Evolutionary conservation across 2,113 vertebrate genomes (phyloP), one percentile per base, ranked within the genome.

Genomic region (Isichthys henryi): DNA sequence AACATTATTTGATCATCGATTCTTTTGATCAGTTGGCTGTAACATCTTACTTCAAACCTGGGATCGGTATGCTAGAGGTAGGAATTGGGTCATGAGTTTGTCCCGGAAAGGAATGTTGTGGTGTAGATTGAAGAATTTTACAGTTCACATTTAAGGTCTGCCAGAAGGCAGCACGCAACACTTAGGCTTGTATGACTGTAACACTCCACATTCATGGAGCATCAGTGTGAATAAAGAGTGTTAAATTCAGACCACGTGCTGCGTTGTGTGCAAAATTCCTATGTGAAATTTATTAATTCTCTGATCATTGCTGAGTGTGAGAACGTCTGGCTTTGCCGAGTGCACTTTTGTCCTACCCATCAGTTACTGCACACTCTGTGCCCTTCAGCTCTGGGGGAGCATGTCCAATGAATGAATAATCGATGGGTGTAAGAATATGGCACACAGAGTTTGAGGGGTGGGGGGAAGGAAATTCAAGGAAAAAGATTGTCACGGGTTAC

Each of bases 11-110:
- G 6, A n/a, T n/a, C 10, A 84, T 48, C 19, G 45, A 84, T n/a
- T 8, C 5, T 84, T 46, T 48, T 48, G 80, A 48, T 27, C 82
- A n/a, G 43, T 84, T 17, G 3, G 80, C 80, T 46, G 19, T 43
- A 83, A 46, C 35, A 23, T 46, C 43, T 83, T 23, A 10, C 74
- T 80, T 35, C 80, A 46, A 23, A 45, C 35, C 80, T 23, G 43
- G 21, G 35, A 21, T 83, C 5, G 17, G 43, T 48, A 53, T 58
- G 74, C 21, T 83, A 15, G 77, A 88, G 86, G 19, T 35, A 39
- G 86, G 58, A 88, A 90, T 27, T 86, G 31, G 74, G 58, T 66
- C 88, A 88, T 23, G 23, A 84, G 56, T 13, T 39, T 35, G 15
- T 87, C 85, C 31, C 53, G 85, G 27, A 53, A 43, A 87, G 50